These are phyloP conservation scores for Ctenoplectra terminalis DNA, from an alignment of 1,140 invertebrate genomes.

Conservation along the genomic window DNA sequence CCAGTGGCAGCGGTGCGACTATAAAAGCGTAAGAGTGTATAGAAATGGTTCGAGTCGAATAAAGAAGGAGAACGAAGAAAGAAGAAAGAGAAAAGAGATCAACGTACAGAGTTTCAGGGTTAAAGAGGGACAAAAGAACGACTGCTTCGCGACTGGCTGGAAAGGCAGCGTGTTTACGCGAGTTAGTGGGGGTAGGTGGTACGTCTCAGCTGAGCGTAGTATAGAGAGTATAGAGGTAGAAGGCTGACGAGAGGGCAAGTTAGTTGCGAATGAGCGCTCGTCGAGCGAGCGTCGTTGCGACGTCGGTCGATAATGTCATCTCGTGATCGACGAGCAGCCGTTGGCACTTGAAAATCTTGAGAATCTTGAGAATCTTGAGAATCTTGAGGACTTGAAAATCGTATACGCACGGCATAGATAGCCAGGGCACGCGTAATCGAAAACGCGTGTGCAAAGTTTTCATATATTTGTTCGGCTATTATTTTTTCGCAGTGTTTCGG, in stretches of 20 bases:
- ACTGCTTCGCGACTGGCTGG: constrained; percentile 64
- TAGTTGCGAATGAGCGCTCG: constrained; percentile 82
- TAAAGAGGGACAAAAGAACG: constrained; percentile 56
- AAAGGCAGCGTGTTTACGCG: constrained; percentile 42
- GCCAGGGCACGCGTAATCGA: neutral
- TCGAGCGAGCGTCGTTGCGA: constrained; percentile 72
- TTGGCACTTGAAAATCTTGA: constrained; percentile 8
- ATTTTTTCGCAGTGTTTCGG: neutral
- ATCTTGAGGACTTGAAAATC: too few relatives aligned
- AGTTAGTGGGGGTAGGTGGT: constrained; percentile 55
- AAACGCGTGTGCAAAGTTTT: neutral
- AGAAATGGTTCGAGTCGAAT: too few relatives aligned
- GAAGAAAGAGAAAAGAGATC: constrained; percentile 26
- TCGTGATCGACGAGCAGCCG: constrained; percentile 70
- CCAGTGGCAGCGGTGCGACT: too few relatives aligned
- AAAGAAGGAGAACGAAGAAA: neutral
- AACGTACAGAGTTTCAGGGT: constrained; percentile 59
- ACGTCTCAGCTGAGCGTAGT: constrained; percentile 77
- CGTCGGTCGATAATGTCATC: constrained; percentile 68
- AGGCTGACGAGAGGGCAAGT: constrained; percentile 66
- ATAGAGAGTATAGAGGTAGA: constrained; percentile 79
- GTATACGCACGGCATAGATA: neutral
- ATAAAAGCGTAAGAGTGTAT: too few relatives aligned
- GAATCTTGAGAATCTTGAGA: constrained; percentile 9
- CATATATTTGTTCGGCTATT: neutral